Evolutionary conservation across 1,140 invertebrate genomes (phyloP), one percentile per base, ranked within the genome.

Genomic region (Papilio helenus): DNA sequence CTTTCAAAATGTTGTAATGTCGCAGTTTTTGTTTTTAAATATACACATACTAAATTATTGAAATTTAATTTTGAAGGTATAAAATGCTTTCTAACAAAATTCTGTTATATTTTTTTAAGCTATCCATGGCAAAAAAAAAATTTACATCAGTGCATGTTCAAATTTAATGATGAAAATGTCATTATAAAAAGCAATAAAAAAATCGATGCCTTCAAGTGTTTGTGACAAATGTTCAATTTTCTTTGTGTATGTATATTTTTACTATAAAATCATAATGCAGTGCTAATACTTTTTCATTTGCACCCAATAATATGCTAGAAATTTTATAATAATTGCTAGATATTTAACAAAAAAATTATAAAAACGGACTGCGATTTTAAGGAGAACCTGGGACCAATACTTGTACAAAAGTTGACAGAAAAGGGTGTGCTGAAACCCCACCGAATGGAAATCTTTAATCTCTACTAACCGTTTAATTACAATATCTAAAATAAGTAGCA

Each of bases 181-280:
- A 72, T 77, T 79, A 42, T 77, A 81, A 81, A 79, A 72, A 73
- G 9, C 23, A 73, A 73, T 42, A 42, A 42, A 65, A 77, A 65
- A 77, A 65, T 65, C 80, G 71, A 83, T 82, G 83, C 87, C 84
- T 86, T 85, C 74, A 87, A 88, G 87, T 82, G 89, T 91, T 92
- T 94, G 90, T 92, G 87, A 92, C 74, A 88, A 91, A 88, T 94
- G 90, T 92, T 92, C 87, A 90, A 89, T 91, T 90, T 89, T 93
- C 89, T 89, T 89, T 86, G 87, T 87, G 90, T 93, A 90, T 94
- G 90, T 94, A 93, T 94, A 93, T 93, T 93, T 93, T 92, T 94
- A 91, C 88, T 94, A 94, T 94, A 93, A 94, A 94, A 92, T 90
- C 86, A 90, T 92, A 92, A 94, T 92, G 90, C 92, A 93, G 91